A percentile compares a stretch with the other conserved stretches of the same genome.
These are phyloP conservation scores for Hypomecis punctinalis DNA, from an alignment of 2,888 invertebrate species.

Conservation along the genomic window DNA sequence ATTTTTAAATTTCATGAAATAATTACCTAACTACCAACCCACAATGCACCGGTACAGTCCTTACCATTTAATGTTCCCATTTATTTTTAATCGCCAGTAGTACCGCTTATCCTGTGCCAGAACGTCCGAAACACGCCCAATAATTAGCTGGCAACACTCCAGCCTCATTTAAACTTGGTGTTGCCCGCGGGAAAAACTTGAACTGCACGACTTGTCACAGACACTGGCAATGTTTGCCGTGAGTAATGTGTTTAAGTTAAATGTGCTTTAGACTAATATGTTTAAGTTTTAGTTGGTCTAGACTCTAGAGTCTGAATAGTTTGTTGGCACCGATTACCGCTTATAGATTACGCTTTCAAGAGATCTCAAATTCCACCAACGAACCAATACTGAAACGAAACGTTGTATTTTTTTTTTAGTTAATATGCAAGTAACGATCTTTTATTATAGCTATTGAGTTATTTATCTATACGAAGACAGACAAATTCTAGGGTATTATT, in stretches of 20 bases:
- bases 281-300: constrained; percentile 12
- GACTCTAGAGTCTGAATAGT: constrained; percentile 2
- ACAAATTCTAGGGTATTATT: too few relatives aligned
- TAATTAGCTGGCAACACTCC: constrained; percentile 51
- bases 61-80: constrained; percentile 18
- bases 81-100: constrained; percentile 23
- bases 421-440: too few relatives aligned
- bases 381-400: too few relatives aligned
- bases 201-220: constrained; percentile 40
- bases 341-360: too few relatives aligned
- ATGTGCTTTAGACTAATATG: constrained; percentile 26
- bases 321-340: not conserved
- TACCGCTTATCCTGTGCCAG: constrained; percentile 22
- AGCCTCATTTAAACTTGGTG: constrained; percentile 40
- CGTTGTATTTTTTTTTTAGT: too few relatives aligned
- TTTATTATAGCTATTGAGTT: too few relatives aligned
- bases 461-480: too few relatives aligned
- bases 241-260: constrained; percentile 36
- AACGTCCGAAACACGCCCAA: constrained; percentile 35
- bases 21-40: not conserved
- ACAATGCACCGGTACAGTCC: not conserved
- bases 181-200: constrained; percentile 43
- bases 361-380: too few relatives aligned
- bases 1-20: too few relatives aligned
- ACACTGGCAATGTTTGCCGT: constrained; percentile 29